phyloP scores from a whole-genome alignment of 2,113 vertebrate genomes.

The Onychostoma macrolepis region DNA sequence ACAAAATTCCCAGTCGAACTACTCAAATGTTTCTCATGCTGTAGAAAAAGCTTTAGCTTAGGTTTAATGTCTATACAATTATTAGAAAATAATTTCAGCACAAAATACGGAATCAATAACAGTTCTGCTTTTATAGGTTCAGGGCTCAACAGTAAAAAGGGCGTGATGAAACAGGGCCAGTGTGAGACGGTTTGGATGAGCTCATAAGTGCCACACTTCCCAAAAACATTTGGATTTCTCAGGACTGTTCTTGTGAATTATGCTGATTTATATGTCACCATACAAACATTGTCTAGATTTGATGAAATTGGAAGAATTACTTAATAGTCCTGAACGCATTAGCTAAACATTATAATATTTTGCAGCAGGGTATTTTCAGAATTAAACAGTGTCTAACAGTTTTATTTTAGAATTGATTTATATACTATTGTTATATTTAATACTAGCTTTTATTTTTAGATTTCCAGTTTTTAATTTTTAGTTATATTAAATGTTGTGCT shows the following conservation, averaged over 20 bases:
- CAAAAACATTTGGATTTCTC: background rate
- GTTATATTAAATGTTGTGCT: too few species aligned
- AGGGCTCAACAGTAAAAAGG: background rate
- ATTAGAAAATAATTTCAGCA: background rate
- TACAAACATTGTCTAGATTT: background rate
- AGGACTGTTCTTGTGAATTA: background rate
- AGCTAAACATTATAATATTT: background rate
- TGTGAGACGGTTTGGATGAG: background rate
- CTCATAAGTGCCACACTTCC: background rate
- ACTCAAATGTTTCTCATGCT: background rate
- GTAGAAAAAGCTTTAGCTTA: background rate
- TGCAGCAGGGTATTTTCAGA: background rate
- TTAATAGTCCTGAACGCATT: background rate
- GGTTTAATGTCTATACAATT: background rate
- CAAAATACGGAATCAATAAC: background rate
- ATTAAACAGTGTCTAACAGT: background rate
- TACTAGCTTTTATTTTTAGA: background rate
- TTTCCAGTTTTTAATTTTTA: background rate
- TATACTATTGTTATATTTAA: background rate
- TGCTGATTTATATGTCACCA: background rate
- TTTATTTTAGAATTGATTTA: background rate
- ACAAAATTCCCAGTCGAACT: constrained; percentile 5
- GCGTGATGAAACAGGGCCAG: background rate
- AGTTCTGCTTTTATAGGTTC: background rate
- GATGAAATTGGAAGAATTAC: background rate